phyloP scores from a whole-genome alignment of 30 jellyfish, hydroid and myxozoan species.

The Aurelia sp. region DNA sequence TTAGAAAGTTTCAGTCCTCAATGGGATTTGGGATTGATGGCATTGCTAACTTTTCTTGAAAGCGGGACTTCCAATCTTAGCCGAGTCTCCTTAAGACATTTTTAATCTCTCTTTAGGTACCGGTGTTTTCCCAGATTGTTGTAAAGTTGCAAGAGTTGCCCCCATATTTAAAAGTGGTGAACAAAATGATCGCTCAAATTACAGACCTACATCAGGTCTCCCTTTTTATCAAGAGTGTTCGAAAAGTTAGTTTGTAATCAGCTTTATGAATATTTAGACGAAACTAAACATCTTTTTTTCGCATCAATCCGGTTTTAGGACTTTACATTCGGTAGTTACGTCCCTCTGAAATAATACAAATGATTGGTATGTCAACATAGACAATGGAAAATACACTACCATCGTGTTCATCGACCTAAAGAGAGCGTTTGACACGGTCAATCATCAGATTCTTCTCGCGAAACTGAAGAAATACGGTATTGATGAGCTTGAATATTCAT shows the following conservation, averaged over 20 bases:
- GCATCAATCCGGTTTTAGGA: not conserved
- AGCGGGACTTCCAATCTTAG: not conserved
- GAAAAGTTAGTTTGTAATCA: conserved; percentile 9
- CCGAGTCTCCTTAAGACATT: conserved; percentile 2
- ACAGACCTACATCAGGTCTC: conserved; percentile 38
- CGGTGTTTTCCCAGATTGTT: not conserved
- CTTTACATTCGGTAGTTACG: conserved; percentile 19
- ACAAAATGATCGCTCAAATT: conserved; percentile 10
- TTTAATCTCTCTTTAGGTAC: conserved; percentile 11
- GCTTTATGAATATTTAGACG: conserved; percentile 20
- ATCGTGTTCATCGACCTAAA: conserved; percentile 4
- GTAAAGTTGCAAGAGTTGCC: conserved; percentile 13
- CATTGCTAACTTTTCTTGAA: conserved; percentile 2
- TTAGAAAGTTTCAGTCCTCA: conserved; percentile 25
- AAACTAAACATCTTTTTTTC: not conserved
- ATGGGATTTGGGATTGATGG: conserved; percentile 28
- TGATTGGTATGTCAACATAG: conserved; percentile 38
- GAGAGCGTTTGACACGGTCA: conserved; percentile 35
- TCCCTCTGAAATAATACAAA: conserved; percentile 10
- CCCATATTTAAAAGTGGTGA: not conserved
- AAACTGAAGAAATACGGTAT: conserved; percentile 8
- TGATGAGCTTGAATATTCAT: not conserved
- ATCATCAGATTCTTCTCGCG: conserved; percentile 22
- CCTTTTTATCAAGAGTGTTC: conserved; percentile 34
- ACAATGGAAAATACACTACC: conserved; percentile 31